phyloP scores from a whole-genome alignment of 23 tunicate genomes.

The Clavelina lepadiformis region DNA sequence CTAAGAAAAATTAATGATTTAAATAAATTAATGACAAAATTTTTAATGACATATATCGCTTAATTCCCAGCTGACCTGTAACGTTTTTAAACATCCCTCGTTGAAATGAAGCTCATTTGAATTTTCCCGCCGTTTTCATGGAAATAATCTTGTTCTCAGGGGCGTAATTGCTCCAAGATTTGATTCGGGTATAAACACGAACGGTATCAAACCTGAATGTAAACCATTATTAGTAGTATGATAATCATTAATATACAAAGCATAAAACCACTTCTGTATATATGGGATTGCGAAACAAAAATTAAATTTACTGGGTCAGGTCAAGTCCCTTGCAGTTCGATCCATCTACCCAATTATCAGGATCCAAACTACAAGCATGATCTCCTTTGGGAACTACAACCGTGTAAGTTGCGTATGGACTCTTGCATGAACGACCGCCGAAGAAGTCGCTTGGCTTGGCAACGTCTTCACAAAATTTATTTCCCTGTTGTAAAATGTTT shows the following conservation, averaged over 20 bases:
- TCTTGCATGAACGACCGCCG: conserved; percentile 22
- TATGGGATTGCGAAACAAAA: no score
- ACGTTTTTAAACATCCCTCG: no score
- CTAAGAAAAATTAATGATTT: no score
- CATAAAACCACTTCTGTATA: no score
- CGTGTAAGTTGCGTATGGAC: conserved; percentile 24
- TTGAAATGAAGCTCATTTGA: no score
- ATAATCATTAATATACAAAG: no score
- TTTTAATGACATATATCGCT: no score
- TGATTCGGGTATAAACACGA: conserved; percentile 11
- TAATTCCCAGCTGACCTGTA: no score
- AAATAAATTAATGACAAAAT: no score
- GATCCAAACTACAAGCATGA: conserved; percentile 12
- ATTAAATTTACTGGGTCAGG: conserved; percentile 10
- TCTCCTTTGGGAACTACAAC: conserved; percentile 8
- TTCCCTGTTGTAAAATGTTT: conserved; percentile 1
- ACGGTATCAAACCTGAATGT: conserved; percentile 14
- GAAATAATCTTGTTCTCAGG: not conserved
- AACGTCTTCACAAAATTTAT: conserved; percentile 20
- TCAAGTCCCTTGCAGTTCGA: conserved; percentile 28
- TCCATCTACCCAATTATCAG: conserved; percentile 9
- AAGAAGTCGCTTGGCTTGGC: conserved; percentile 27
- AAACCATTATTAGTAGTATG: no score
- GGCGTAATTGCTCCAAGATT: conserved; percentile 19
- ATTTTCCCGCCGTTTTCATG: conserved; percentile 18